Base-by-base conservation (phyloP, 2,888 invertebrate genomes). In the Abrostola tripartita region DNA sequence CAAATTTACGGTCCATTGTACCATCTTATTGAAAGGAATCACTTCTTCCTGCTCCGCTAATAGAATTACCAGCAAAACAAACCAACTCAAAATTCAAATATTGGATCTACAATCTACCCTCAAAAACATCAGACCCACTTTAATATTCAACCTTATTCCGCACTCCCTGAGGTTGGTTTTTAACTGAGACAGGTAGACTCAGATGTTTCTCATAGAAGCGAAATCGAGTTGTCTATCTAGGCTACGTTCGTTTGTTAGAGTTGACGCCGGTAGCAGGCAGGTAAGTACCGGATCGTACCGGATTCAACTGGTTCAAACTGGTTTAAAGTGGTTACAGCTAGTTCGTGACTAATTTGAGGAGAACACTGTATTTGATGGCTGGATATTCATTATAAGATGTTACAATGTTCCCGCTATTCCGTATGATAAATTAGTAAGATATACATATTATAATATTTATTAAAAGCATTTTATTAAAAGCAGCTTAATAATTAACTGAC, bases 11-110 rank as follows among this genome's bases (percentile, higher is more conserved):
- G n/a, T 49, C 44, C 40, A 65, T 68, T 73, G 63, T 62, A 61
- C 64, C 44, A 38, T 55, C 54, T 60, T 53, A 65, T 72, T 70
- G 67, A 63, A 65, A 55, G 52, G 59, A 66, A 65, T 74, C 62
- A 66, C 61, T 59, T 54, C 62, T 59, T 44, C 65, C 61, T 59
- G 52, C 62, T 59, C 44, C 65, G 44, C 71, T 79, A 78, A 83
- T 67, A 69, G 69, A 67, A 81, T 83, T 79, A 81, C 80, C 59
- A 61, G 49, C 74, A 74, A 81, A 80, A 80, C 81, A 79, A 73
- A 74, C 71, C 71, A 65, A 59, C 65, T 57, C 71, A 71, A 75
- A 76, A 80, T 81, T 73, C 82, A 78, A 84, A 82, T 82, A 82
- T 84, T 79, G 79, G 71, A 61, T 73, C 72, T 77, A 49, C 68